Base-by-base conservation (phyloP, 2,797 vertebrate genomes). In the Thalassophryne amazonica region DNA sequence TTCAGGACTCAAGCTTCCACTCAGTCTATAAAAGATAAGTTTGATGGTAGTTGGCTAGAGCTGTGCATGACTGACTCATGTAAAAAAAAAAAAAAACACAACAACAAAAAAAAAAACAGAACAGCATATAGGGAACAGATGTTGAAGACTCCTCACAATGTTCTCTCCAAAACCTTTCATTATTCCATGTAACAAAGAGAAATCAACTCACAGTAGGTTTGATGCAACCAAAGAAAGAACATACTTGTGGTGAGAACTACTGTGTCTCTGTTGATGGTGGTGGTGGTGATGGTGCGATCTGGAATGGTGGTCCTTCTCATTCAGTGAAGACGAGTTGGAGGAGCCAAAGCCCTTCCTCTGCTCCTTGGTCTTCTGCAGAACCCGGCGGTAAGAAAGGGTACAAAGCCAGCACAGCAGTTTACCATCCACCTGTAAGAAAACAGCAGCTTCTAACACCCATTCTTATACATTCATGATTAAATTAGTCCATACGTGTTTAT, bases 281-380 rank as follows among this genome's bases (percentile, higher is more conserved):
- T 95, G 95, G 51, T 95, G 94, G 5, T 94, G 95, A 45, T 94
- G 93, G 67, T 97, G 95, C 65, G 93, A 91, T 62, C 93, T 89
- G 84, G 93, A 91, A 85, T 94, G 95, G 81, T 96, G 95, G 66
- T 99, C 97, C 90, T 99, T 98, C 74, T 99, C 97, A 2, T 94
- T 90, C 57, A 99, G 89, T 38, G 94, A 93, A 1, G 95, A 96
- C 6, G 96, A 94, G 81, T 98, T 98, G 37, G 97, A 93, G 32
- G 96, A 94, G 56, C 94, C 93, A 4, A 99, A 90, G 76, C 94
- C 96, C 85, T 98, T 99, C 68, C 97, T 92, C 64, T 99, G 97
- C 60, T 99, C 97, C 83, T 99, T 99, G 37, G 97, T 98, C 89
- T 99, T 99, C 85, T 99, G 97, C 45, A 99, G 91, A 61, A 99